Evolutionary conservation across 2,113 vertebrate genomes (phyloP).

Genomic region (Hydropotes inermis): DNA sequence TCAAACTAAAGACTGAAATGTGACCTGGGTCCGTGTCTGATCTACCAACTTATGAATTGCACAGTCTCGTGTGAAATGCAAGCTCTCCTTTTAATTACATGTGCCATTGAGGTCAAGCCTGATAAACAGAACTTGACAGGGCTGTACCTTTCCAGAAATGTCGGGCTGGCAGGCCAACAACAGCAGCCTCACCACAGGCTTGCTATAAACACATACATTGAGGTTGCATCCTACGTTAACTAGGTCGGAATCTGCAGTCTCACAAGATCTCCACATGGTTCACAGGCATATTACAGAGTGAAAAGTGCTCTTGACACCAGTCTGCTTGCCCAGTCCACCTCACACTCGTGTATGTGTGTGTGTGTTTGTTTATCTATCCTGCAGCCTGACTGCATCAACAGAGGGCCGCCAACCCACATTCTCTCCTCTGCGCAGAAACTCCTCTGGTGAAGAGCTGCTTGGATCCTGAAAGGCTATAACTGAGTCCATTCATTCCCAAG

Average conservation of each 20-base stretch:
- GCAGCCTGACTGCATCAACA: not conserved
- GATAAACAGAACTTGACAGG: not conserved
- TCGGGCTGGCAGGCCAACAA: not conserved
- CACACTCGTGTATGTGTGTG: not conserved
- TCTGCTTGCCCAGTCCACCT: not conserved
- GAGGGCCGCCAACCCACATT: accelerated
- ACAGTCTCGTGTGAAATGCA: not conserved
- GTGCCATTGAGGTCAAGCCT: not conserved
- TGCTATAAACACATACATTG: not conserved
- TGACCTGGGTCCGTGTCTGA: not conserved
- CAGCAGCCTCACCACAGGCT: not conserved
- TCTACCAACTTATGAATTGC: not conserved
- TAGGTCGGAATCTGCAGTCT: not conserved
- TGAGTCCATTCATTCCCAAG: not conserved
- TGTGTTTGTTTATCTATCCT: not conserved
- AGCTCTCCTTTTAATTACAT: not conserved
- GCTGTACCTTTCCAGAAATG: not conserved
- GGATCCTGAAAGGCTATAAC: not conserved
- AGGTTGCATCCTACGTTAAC: not conserved
- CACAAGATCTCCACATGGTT: not conserved
- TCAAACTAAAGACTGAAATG: not conserved
- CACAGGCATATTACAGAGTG: accelerated
- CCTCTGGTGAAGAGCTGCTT: not conserved
- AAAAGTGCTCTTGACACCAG: not conserved
- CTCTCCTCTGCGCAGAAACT: not conserved